Conservation (phyloP, 2,797 vertebrate species). For the Lindbergichthys nudifrons region DNA sequence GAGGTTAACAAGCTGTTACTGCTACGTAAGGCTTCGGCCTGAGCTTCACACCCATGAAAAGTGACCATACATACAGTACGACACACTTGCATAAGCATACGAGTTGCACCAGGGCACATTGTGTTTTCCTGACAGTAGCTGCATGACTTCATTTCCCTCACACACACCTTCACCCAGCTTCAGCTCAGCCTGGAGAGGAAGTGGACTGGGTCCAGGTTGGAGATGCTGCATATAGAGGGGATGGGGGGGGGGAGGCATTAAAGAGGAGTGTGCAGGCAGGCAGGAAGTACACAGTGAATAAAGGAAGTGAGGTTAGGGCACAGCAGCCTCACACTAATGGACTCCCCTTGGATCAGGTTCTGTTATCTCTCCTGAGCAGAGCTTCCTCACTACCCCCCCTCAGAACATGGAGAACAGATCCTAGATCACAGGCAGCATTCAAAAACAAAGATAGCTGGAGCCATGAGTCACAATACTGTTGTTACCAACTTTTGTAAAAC, state of each 20-base stretch:
- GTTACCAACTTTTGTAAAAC: neutral
- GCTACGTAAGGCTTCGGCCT: neutral
- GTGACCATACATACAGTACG: neutral
- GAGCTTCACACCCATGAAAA: conserved; percentile 20
- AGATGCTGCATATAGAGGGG: conserved; percentile 28
- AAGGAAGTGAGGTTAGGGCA: conserved; percentile 80
- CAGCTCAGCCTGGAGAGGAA: conserved; percentile 50
- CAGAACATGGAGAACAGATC: conserved; percentile 51
- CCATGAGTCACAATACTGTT: conserved; percentile 18
- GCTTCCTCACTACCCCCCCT: conserved; percentile 69
- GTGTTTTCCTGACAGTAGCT: conserved; percentile 51
- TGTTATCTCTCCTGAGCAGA: conserved; percentile 79
- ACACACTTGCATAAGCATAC: conserved; percentile 4
- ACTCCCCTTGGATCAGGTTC: conserved; percentile 66
- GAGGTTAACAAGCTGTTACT: conserved; percentile 53
- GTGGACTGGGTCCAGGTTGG: conserved; percentile 44
- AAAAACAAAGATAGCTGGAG: conserved; percentile 29
- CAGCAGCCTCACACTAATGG: conserved; percentile 69
- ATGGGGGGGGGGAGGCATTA: conserved; percentile 41
- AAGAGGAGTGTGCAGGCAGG: conserved; percentile 59
- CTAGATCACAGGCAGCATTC: conserved; percentile 34
- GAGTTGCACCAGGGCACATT: conserved; percentile 9
- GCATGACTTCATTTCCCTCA: conserved; percentile 40
- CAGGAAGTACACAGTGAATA: conserved; percentile 82
- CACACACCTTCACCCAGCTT: conserved; percentile 1